Base-by-base conservation (phyloP, 2,888 invertebrate species). In the Nowickia ferox region DNA sequence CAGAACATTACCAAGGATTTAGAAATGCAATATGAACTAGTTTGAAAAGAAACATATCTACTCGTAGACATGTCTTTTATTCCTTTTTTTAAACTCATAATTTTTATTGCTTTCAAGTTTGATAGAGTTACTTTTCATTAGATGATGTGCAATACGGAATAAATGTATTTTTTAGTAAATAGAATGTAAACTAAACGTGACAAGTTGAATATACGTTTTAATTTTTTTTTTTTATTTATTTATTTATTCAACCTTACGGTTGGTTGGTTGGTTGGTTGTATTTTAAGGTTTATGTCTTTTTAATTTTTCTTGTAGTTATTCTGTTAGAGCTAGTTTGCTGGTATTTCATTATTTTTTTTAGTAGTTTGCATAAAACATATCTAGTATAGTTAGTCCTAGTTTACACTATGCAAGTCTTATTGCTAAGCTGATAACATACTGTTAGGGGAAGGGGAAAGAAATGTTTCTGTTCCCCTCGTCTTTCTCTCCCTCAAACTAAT, bases 101-200 rank as follows among this genome's bases (percentile, higher is more conserved):
- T 61, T 81, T 75, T 81, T 42, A 65, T 74, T 51, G 48, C 69
- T 53, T 75, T 65, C 48, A 72, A 71, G 65, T 75, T 81, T 78
- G 59, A 84, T 77, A 72, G 51, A 72, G 72, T 84, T 84, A 78
- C 71, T 72, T 84, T 84, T 78, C 77, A 84, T 84, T 78, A 72
- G 80, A 68, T 65, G 71, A 71, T 79, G 51, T 74, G 74, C 42
- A 66, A 48, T 74, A 59, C 44, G 38, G 59, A 81, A 59, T 72
- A 61, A 68, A 68, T 75, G 42, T 68, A 61, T 75, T 68, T 81
- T 22, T 51, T 68, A 44, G 51, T 61, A 68, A 81, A 68, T 53
- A 66, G 77, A 66, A 78, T 83, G 83, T 83, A 72, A 83, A 83
- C 72, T 72, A 77, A 83, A 83, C 83, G 77, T 83, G 83, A 83